Base-by-base conservation (phyloP, 2,113 vertebrate genomes). In the Corythornis vintsioides region DNA sequence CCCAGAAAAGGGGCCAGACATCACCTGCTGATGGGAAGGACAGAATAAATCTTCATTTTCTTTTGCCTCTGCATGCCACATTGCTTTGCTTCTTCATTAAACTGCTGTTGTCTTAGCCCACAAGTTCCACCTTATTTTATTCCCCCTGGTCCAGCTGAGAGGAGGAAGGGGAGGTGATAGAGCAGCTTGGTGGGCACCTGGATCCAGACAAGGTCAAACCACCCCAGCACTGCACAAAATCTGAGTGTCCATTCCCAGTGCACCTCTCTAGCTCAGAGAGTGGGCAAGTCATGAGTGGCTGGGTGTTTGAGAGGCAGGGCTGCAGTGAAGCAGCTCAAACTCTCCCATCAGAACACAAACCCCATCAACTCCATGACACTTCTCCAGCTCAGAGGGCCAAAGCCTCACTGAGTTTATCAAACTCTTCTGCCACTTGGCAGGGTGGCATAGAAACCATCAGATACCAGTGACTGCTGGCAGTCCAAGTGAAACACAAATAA, bases 401-500 rank as follows among this genome's bases (percentile, higher is more conserved):
- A 64, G n/a, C 4, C 31, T 55, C 53, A 45, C 11, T 6, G 45
- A 19, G 33, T n/a, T 76, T 82, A 33, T 33, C 73, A 88, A 64
- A 40, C 3, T 1, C 31, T 11, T 69, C 33, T 53, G 63, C 38
- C 13, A 3, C 63, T 84, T 74, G 71, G 33, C 35, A 59, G 24
- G 53, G 10, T 84, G 42, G 28, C 56, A 66, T 20, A 75, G 42
- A 85, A 92, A 88, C 31, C 35, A 79, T 25, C 20, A 4, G 6
- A 20, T 13, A 66, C 70, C 28, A 85, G 38, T 59, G 25, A 28
- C 47, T 43, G 43, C 13, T 55, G 67, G 59, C 40, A 85, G 67
- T 71, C 55, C 60, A 74, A 87, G 48, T 52, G 52, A 92, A 88
- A 80, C 18, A 55, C 26, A 93, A 94, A 92, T 31, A 86, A 61